Evolutionary conservation across 2,888 invertebrate species (phyloP).

Genomic region (Ornithoptera priamus): DNA sequence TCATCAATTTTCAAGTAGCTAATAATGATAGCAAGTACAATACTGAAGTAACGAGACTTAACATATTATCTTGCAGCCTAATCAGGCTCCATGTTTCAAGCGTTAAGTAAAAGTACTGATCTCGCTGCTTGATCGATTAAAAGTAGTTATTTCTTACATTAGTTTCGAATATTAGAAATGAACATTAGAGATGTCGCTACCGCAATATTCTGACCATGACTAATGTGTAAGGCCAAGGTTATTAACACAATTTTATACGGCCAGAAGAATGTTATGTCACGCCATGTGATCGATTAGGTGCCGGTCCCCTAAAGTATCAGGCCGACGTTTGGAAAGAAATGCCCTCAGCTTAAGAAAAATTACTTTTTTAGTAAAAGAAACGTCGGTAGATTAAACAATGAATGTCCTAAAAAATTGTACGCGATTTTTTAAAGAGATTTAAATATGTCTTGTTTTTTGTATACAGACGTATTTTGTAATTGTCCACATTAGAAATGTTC

Average conservation of each 20-base stretch:
- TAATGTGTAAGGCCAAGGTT: constrained; percentile 26
- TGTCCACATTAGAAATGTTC: too few relatives aligned
- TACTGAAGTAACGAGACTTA: too few relatives aligned
- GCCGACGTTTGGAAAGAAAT: constrained; percentile 4
- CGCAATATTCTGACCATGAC: constrained; percentile 17
- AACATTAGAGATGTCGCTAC: constrained; percentile 1
- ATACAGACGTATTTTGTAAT: too few relatives aligned
- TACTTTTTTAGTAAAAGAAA: neutral
- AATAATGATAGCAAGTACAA: too few relatives aligned
- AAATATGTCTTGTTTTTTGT: too few relatives aligned
- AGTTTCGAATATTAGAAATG: constrained; percentile 7
- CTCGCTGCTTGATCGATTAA: too few relatives aligned
- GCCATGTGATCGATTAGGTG: constrained; percentile 28
- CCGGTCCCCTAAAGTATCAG: constrained; percentile 17
- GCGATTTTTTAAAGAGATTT: too few relatives aligned
- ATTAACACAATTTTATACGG: constrained; percentile 21
- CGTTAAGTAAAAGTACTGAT: too few relatives aligned
- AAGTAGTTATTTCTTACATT: neutral
- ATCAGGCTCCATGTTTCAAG: too few relatives aligned
- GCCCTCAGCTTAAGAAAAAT: neutral
- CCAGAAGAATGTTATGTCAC: constrained; percentile 29
- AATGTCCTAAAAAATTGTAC: neutral
- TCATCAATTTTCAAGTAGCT: too few relatives aligned
- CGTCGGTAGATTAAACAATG: neutral
- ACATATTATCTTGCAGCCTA: too few relatives aligned